Evolutionary conservation across 2,888 invertebrate species (phyloP).

Genomic region (Cephus pulcher): DNA sequence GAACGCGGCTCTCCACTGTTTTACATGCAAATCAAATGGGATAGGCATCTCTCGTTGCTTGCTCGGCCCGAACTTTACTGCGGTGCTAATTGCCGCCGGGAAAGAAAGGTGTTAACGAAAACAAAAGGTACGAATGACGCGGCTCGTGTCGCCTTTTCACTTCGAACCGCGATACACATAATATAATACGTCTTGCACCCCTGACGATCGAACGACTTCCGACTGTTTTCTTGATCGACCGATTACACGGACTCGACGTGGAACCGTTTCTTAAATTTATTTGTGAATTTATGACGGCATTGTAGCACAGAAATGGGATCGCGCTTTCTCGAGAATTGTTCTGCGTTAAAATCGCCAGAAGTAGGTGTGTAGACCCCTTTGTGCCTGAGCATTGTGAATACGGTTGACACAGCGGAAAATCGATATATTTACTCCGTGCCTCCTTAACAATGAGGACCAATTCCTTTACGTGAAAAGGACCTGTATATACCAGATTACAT

Average conservation of each 20-base stretch:
- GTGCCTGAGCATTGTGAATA: neutral
- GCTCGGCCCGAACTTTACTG: constrained; percentile 44
- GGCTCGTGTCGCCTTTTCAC: neutral
- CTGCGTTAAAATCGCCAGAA: neutral
- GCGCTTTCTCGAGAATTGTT: neutral
- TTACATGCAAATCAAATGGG: constrained; percentile 48
- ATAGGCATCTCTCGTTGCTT: constrained; percentile 23
- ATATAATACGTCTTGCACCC: neutral
- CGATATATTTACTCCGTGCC: neutral
- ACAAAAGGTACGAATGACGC: constrained; percentile 32
- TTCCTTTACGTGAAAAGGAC: neutral
- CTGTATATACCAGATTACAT: neutral
- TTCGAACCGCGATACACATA: neutral
- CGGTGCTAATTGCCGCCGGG: constrained; percentile 59
- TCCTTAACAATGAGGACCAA: neutral
- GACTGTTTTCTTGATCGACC: constrained; percentile 1
- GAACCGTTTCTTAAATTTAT: neutral
- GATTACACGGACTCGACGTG: neutral
- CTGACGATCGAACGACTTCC: constrained; percentile 31
- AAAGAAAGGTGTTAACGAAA: constrained; percentile 58
- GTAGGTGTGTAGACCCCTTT: neutral
- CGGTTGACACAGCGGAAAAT: neutral
- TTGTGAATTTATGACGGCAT: neutral
- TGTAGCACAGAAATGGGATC: neutral
- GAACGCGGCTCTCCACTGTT: constrained; percentile 38